Base-by-base conservation (phyloP, 2,113 vertebrate genomes). In the Callithrix jacchus region DNA sequence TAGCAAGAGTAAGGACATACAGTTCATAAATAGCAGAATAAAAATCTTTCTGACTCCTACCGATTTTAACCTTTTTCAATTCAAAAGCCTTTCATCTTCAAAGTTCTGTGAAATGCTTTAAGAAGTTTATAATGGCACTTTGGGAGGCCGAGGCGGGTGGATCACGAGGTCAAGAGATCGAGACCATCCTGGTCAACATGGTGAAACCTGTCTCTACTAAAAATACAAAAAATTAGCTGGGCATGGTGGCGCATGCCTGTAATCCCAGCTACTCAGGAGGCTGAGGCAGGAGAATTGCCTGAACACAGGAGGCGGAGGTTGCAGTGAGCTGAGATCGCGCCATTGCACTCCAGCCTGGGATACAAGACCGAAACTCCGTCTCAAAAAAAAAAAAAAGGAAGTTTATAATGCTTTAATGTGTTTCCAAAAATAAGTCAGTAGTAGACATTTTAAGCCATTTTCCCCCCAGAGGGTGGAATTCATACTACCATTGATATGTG, bases 41-140 rank as follows among this genome's bases (percentile, higher is more conserved):
- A 91, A 66, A 71, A 64, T 79, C 20, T 61, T 95, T 86, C 32
- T 81, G 27, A 73, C 30, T 90, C 20, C 20, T 49, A 2, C 5
- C 79, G 37, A 82, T 93, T 71, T 93, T 84, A 94, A 66, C 17
- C 47, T 84, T 96, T 95, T 77, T 88, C 13, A 89, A 1, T 94
- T 76, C 56, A 91, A 35, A 91, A 82, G 11, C 4, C 54, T 82
- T 84, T 88, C 5, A 73, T 91, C 42, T 96, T 30, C 13, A 93
- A 90, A 52, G 9, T 42, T 94, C 66, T 85, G 70, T 97, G 45
- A 42, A 68, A 89, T 93, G 30, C 16, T 79, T 85, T 89, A 95
- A 82, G 68, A 85, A 79, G 8, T 76, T 77, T 87, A 71, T 80
- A 77, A 68, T 95, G 89, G 42, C 42, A 42, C 42, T 42, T 42